Evolutionary conservation across 2,113 vertebrate genomes (phyloP).

Genomic region (Corythornis madagascariensis): DNA sequence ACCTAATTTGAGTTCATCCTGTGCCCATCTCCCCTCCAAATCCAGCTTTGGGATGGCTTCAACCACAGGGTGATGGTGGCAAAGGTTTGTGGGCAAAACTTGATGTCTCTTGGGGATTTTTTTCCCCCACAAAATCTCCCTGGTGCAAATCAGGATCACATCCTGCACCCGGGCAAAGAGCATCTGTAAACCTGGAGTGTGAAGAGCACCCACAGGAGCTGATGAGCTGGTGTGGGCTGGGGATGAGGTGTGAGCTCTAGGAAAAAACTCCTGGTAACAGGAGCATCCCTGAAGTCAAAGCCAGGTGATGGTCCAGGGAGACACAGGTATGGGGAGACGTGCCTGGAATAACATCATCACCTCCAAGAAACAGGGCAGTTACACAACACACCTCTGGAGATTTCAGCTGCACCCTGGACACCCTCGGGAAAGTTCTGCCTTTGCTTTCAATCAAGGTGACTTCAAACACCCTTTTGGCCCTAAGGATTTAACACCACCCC

Average conservation of each 20-base stretch:
- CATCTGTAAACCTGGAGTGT: fast-evolving
- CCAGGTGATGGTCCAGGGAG: background rate
- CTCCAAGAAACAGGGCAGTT: background rate
- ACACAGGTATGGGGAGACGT: fast-evolving
- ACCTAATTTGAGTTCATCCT: background rate
- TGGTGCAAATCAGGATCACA: no score
- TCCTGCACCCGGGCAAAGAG: fast-evolving
- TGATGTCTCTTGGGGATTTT: background rate
- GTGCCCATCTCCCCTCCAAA: background rate
- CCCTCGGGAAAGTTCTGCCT: background rate
- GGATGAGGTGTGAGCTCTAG: background rate
- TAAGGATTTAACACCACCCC: fast-evolving
- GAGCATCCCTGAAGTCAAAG: background rate
- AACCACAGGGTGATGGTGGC: background rate
- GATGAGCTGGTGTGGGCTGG: background rate
- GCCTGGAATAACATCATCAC: fast-evolving
- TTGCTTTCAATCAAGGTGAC: background rate
- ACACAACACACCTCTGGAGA: background rate
- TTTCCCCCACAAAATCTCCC: no score
- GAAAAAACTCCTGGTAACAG: fast-evolving
- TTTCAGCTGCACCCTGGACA: background rate
- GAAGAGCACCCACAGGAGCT: background rate
- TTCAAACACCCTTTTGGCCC: background rate
- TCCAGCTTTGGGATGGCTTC: background rate
- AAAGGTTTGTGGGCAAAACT: background rate